These are phyloP conservation scores for Isurus oxyrinchus DNA, from an alignment of 2,113 vertebrate genomes.

Conservation along the genomic window DNA sequence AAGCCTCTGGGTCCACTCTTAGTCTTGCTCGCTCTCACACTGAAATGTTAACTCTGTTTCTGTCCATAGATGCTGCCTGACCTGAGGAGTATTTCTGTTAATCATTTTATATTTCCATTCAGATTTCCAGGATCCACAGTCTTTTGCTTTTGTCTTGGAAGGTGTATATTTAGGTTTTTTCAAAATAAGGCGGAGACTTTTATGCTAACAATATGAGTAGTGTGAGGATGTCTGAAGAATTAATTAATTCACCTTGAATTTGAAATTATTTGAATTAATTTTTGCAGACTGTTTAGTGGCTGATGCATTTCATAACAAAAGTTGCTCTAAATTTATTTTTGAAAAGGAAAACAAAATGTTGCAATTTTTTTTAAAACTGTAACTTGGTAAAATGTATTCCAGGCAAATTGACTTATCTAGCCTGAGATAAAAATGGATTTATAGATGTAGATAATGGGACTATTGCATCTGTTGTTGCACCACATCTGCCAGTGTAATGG, in stretches of 20 bases:
- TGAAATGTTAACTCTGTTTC: neutral
- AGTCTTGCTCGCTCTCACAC: no score
- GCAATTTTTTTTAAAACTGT: neutral
- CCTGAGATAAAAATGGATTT: neutral
- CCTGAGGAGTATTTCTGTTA: neutral
- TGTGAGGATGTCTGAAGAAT: neutral
- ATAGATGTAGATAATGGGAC: neutral
- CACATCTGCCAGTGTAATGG: neutral
- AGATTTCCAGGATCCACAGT: neutral
- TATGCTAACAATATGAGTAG: neutral
- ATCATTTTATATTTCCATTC: neutral
- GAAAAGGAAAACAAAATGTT: neutral
- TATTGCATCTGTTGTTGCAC: neutral
- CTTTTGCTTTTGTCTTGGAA: neutral
- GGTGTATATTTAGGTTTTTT: neutral
- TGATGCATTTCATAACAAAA: neutral
- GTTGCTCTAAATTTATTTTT: no score
- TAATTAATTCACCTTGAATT: constrained; percentile 1
- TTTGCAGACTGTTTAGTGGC: neutral
- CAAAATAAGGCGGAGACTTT: neutral
- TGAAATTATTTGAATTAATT: neutral
- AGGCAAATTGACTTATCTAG: neutral
- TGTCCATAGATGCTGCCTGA: neutral
- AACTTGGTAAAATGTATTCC: neutral
- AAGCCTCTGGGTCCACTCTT: no score